Evolutionary conservation across 2,113 vertebrate genomes (phyloP), one percentile per base, ranked within the genome.

Genomic region (Ailurus styani): DNA sequence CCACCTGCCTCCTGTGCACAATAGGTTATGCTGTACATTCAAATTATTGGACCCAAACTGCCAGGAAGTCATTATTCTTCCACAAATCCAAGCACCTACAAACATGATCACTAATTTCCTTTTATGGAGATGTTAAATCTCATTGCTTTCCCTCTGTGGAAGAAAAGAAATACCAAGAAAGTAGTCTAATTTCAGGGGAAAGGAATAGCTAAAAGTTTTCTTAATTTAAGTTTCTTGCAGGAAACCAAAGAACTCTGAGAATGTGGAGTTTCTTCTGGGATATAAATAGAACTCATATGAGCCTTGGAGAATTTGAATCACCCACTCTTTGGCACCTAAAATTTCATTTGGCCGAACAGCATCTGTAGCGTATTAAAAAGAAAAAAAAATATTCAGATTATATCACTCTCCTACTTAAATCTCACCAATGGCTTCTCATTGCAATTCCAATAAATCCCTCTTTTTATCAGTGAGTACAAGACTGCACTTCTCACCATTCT

Each of bases 291-390:
- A 87, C 25, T 95, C 97, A 70, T 89, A 83, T 52, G 29, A 96
- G 94, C 47, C 14, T 91, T 92, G 17, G n/a, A 95, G 81, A 98
- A 92, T 68, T 95, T 95, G 21, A 91, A 90, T 97, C 87, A 96
- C 95, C 90, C 95, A 98, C 96, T 97, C 94, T 90, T 96, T 98
- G 92, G 90, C 87, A 97, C 62, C 84, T 96, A 96, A 96, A 96
- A 90, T 96, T 97, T 96, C 75, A 96, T 95, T 97, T 92, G 55
- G 79, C 37, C 94, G 87, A 81, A 96, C 68, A 97, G 91, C 77
- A 95, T 96, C 95, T 98, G 94, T 70, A 87, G 42, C 42, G n/a
- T 96, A 20, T 93, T 62, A 73, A 52, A 75, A 50, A 60, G 64
- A 52, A 27, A 60, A 57, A 72, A 90, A 42, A 34, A 70, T 93